Evolutionary conservation across 2,888 invertebrate species (phyloP), one percentile per base, ranked within the genome.

Genomic region (Dryadula phaetusa): DNA sequence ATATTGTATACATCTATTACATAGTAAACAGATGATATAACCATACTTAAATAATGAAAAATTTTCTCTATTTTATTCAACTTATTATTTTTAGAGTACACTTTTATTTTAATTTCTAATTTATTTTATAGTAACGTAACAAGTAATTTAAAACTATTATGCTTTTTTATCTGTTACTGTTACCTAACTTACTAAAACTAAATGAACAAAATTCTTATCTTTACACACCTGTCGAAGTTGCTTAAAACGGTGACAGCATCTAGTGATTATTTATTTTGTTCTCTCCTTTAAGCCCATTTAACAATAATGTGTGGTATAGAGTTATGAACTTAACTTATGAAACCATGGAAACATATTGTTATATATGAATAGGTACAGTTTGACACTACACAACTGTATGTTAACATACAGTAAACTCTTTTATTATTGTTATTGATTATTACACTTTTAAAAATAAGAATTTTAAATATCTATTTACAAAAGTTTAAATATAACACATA

Each of bases 1-100:
- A 28, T 28, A 20, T 46, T 22, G 46, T 46, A 8, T 52, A 52
- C 28, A 28, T 52, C 28, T 52, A 28, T 52, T 52, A 10, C 16
- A 1, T 28, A 28, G 8, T 16, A n/a, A n/a, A 28, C 22, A 25
- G 22, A 14, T 14, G 7, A 47, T 47, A 47, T 47, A 47, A 25
- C 22, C 14, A 47, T 10, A 0, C 1, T 52, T 52, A 28, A 52
- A 16, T 16, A 28, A 52, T 52, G 16, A 1, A 28, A 52, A 52
- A 16, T 16, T 52, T n/a, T 47, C 2, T 14, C 0, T 3, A 49
- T n/a, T n/a, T 22, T 49, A 25, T 25, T 25, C n/a, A n/a, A 14
- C 14, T 22, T 6, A 47, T 47, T 3, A 2, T 22, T 47, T n/a
- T 22, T 22, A 12, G 12, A 6, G 47, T 5, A 22, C 22, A 2